Evolutionary conservation across 1,140 invertebrate species (phyloP), one percentile per base, ranked within the genome.

Genomic region (Lordiphosa collinella): DNA sequence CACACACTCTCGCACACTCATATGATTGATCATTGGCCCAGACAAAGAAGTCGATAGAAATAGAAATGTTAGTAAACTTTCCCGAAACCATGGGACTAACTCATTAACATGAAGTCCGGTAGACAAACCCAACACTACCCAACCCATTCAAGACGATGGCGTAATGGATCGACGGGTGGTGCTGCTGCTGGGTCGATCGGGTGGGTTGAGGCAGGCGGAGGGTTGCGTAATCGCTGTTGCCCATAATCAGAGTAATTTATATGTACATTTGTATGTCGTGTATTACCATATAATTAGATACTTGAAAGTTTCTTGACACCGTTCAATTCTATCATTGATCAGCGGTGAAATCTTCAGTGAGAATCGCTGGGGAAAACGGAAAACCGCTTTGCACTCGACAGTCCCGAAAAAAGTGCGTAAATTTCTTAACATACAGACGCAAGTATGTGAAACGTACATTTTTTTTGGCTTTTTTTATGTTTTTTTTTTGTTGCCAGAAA

Each of bases 251-350:
- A 86, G 61, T 82, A 86, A 80, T 80, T 86, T 72, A 86, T 86
- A 86, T 86, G 67, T 75, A 86, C 71, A 76, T 79, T 60, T 70
- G 80, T 85, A 60, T 68, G 74, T 61, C 7, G 54, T 57, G 68
- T 76, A 86, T 86, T 86, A 86, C 82, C 82, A 86, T 76, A 86
- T 78, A 86, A 86, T 86, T 86, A 86, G 82, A 72, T 72, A 75
- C 76, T 82, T 73, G 60, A 80, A 57, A 66, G 70, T 80, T 80
- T 80, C 75, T 82, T 80, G 76, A 80, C 71, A 82, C 70, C 40
- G 57, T 52, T 47, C 47, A 58, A 58, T 64, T 82, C 66, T 60
- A 76, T 82, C 66, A 76, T 80, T 80, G 71, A 82, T 80, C 76
- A 82, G 76, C 2, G 14, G 3, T 16, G 14, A 16, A 2, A 2